Evolutionary conservation across 2,113 vertebrate species (phyloP).

Genomic region (Oreotragus oreotragus): DNA sequence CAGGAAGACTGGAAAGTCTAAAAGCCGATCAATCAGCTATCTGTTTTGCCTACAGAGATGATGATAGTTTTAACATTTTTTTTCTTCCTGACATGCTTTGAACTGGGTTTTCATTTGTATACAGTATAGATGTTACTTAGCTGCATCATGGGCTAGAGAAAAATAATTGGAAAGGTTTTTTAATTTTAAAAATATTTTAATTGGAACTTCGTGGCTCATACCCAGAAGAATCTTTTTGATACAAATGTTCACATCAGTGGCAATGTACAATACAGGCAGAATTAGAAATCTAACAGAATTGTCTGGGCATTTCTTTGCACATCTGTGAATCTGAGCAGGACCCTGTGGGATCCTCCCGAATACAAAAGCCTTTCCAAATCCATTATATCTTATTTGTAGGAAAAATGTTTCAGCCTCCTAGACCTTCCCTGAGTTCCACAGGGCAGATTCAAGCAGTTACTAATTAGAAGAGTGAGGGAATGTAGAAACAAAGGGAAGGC

Average conservation of each 20-base stretch:
- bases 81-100: constrained; percentile 17
- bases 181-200: constrained; percentile 26
- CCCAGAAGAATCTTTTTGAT: neutral
- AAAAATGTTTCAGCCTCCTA: neutral
- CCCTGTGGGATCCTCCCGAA: neutral
- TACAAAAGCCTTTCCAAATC: neutral
- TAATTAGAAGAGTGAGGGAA: neutral
- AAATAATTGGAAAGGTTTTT: constrained; percentile 28
- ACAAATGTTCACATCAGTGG: neutral
- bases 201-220: neutral
- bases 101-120: constrained; percentile 10
- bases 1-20: constrained; percentile 3
- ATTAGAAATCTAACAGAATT: neutral
- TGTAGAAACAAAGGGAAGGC: neutral
- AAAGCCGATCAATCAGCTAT: constrained; percentile 13
- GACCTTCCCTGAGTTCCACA: neutral
- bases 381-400: neutral
- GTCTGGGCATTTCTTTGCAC: neutral
- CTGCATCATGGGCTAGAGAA: neutral
- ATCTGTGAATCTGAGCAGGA: neutral
- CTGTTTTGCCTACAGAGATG: constrained; percentile 27
- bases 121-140: neutral
- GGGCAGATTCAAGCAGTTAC: neutral
- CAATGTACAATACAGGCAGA: neutral
- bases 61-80: constrained; percentile 37